phyloP scores from a whole-genome alignment of 2,797 vertebrate species.

The Epinephelus awoara region DNA sequence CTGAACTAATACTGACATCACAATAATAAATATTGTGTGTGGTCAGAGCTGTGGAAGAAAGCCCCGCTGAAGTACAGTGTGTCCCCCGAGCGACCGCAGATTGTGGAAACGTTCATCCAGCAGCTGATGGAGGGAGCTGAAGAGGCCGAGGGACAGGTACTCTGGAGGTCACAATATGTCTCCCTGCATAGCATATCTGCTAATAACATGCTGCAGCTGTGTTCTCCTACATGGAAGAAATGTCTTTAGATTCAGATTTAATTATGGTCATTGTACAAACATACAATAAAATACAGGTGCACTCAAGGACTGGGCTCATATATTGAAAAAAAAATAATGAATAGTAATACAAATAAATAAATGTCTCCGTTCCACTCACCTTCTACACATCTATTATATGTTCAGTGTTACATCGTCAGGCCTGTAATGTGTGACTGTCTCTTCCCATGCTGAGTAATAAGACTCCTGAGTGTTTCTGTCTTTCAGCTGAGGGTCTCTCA shows the following conservation, averaged over 20 bases:
- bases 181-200: background rate
- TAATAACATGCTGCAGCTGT: background rate
- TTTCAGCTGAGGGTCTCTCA: constrained; percentile 79
- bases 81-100: constrained; percentile 77
- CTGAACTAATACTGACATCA: background rate
- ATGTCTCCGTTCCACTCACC: too few species aligned
- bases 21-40: constrained; percentile 1
- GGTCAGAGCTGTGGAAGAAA: constrained; percentile 87
- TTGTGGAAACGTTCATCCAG: constrained; percentile 84
- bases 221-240: background rate
- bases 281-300: too few species aligned
- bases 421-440: background rate
- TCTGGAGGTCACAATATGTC: too few species aligned
- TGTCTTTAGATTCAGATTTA: background rate
- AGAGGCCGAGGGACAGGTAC: constrained; percentile 79
- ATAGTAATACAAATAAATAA: too few species aligned
- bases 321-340: too few species aligned
- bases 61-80: constrained; percentile 81
- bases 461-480: background rate
- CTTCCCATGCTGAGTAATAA: background rate
- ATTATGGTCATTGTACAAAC: too few species aligned
- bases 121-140: constrained; percentile 83
- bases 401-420: background rate
- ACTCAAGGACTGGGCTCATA: too few species aligned
- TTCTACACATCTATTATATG: background rate